Evolutionary conservation across 2,888 invertebrate genomes (phyloP), one percentile per base, ranked within the genome.

Genomic region (Lacanobia oleracea): DNA sequence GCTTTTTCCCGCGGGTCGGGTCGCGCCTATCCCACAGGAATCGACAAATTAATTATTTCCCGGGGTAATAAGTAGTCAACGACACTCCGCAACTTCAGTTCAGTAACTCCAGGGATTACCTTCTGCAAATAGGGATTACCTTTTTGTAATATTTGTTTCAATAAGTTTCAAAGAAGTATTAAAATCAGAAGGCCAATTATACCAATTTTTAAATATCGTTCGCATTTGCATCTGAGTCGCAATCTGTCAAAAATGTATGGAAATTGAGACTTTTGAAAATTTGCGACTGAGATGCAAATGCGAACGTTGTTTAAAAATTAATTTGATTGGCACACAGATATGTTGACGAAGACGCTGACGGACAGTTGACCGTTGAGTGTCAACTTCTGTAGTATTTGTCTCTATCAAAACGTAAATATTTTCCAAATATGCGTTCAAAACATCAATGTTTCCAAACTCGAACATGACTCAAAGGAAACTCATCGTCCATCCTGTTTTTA

Each of bases 401-500:
- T 33, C 27, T 33, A 53, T 18, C 27, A 45, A 27, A 61, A 61
- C 45, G 60, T 57, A 45, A 40, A 79, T 79, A 45, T 79, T 78
- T 75, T 66, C 72, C 65, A 63, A 43, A 40, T 62, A 12, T 54
- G 33, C 33, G 43, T 56, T 68, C 45, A 54, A 59, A 61, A 33
- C 60, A 74, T 53, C 50, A 43, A 73, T 73, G 69, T 69, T 80
- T 76, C 70, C 72, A 83, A 81, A 85, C 79, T 81, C 76, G 53
- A 59, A 72, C 67, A 64, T 77, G 82, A 72, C 71, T 78, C 84
- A 86, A 85, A 80, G 77, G 78, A 77, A 71, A 76, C 62, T 70
- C 72, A 69, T 73, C 65, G 67, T 62, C 77, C 72, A 76, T 68
- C 75, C 72, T 75, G 76, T 88, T 84, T 86, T 72, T 82, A 76